Conservation (phyloP, 1,140 invertebrate genomes). For the Pachypeltis micranthus region DNA sequence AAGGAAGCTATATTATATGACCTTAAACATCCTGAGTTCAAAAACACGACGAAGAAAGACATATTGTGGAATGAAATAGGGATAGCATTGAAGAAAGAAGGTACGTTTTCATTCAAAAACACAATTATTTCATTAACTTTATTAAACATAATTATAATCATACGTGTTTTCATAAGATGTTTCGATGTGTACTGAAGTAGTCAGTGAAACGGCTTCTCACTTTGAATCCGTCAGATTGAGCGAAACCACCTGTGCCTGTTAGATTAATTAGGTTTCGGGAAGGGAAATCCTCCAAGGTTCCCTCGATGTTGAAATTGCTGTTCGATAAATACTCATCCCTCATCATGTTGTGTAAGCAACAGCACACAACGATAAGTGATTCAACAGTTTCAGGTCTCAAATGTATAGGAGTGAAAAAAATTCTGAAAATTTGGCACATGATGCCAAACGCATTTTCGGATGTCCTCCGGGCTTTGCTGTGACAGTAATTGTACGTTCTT, state of each 20-base stretch:
- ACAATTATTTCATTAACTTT: too few species aligned
- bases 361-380: conserved; percentile 12
- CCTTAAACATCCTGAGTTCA: neutral
- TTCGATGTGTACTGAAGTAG: neutral
- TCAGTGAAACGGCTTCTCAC: conserved; percentile 1
- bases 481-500: conserved; percentile 29
- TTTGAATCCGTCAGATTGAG: conserved; percentile 1
- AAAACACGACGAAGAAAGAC: neutral
- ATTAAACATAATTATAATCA: neutral
- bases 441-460: conserved; percentile 28
- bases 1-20: neutral
- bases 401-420: conserved; percentile 24
- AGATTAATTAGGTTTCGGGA: conserved; percentile 19
- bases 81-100: too few species aligned
- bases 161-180: neutral
- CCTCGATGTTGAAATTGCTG: neutral
- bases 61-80: too few species aligned
- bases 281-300: conserved; percentile 4
- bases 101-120: too few species aligned
- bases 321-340: conserved; percentile 16
- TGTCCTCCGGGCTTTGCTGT: conserved; percentile 26
- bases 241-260: conserved; percentile 19
- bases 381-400: conserved; percentile 16
- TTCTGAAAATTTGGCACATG: conserved; percentile 20
- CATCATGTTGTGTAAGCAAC: conserved; percentile 21